These are phyloP conservation scores for Augiades crinisus DNA, from an alignment of 2,888 invertebrate species.

Conservation along the genomic window DNA sequence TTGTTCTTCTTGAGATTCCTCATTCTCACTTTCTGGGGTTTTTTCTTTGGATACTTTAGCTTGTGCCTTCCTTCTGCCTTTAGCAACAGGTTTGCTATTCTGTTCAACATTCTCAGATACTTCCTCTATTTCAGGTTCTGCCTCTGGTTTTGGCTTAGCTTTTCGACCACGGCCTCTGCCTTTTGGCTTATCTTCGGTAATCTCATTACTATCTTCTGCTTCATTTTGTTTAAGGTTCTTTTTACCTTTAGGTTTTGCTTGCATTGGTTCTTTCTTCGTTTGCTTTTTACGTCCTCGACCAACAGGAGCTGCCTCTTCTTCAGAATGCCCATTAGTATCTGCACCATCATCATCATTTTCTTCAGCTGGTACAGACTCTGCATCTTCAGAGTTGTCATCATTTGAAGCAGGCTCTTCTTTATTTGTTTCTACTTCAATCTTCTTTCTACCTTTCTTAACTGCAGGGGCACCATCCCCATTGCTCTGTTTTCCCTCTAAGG, in stretches of 20 bases:
- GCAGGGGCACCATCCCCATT: constrained; percentile 51
- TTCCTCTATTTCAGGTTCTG: constrained; percentile 45
- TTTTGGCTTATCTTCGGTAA: constrained; percentile 53
- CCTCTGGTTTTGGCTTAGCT: constrained; percentile 46
- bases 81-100: constrained; percentile 45
- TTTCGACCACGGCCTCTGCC: constrained; percentile 59
- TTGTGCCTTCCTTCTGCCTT: constrained; percentile 43
- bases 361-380: constrained; percentile 44
- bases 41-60: constrained; percentile 47
- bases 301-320: constrained; percentile 38
- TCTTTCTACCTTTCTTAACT: constrained; percentile 62
- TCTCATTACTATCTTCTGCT: constrained; percentile 37
- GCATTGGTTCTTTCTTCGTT: constrained; percentile 54
- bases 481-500: constrained; percentile 31
- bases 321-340: constrained; percentile 53
- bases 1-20: constrained; percentile 45
- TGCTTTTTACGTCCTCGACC: constrained; percentile 59
- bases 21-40: constrained; percentile 43
- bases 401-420: constrained; percentile 46
- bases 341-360: constrained; percentile 43
- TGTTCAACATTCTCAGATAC: constrained; percentile 42
- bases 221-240: constrained; percentile 50
- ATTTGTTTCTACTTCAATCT: constrained; percentile 46
- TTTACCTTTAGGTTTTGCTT: constrained; percentile 48
- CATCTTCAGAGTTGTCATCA: constrained; percentile 52